Evolutionary conservation across 2,888 invertebrate species (phyloP), one percentile per base, ranked within the genome.

Genomic region (Ceraclea dissimilis): DNA sequence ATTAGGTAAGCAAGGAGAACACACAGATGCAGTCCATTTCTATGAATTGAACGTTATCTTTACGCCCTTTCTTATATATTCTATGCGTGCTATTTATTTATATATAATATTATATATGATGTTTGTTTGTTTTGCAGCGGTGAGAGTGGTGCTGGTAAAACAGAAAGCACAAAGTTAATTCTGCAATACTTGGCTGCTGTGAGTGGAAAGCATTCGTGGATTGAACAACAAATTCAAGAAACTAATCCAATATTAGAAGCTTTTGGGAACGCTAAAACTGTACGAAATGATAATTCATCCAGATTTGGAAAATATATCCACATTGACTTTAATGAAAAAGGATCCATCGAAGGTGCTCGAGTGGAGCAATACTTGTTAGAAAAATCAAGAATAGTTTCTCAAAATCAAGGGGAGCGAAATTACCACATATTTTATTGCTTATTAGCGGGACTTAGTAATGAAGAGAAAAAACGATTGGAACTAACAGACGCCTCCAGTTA

Each of bases 221-320:
- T 96, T 59, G 96, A 96, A 71, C 94, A 97, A 67, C 96, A 97
- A 72, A 95, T 97, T 58, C 83, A 97, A 62, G 95, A 96, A 73
- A 91, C 96, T 0, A 97, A 97, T 79, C 95, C 96, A 0, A 92
- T 97, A 64, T 78, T 97, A 67, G 96, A 97, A 81, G 96, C 96
- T 1, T 97, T 97, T 68, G 96, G 96, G 54, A 97, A 97, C 74
- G 95, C 96, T 0, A 95, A 94, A 76, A 97, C 96, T 0, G 88
- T 94, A 11, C 81, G 91, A 53, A 97, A 97, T 69, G 95, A 97
- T 70, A 97, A 97, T 71, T 96, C 96, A 0, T 95, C 95, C 17
- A 80, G 97, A 62, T 97, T 97, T 67, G 96, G 96, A 53, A 96
- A 96, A 74, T 97, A 94, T 70, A 92, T 94, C 50, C 92, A 93